Evolutionary conservation across 2,797 vertebrate species (phyloP).

Genomic region (Buceros bicornis): DNA sequence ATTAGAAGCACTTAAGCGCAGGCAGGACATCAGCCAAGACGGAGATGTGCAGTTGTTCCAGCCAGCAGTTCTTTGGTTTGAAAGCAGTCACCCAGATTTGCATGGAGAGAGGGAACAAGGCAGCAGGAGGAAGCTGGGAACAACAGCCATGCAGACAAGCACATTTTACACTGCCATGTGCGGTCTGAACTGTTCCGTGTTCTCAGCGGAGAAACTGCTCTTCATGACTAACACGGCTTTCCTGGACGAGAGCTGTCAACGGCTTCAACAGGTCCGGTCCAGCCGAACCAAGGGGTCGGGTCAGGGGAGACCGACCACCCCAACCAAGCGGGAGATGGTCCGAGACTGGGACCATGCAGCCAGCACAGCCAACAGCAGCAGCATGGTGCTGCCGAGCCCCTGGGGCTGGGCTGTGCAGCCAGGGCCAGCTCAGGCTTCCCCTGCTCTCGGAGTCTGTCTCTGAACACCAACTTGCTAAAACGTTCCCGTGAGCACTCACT

Average conservation of each 20-base stretch:
- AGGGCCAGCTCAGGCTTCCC: neutral
- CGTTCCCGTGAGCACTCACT: constrained; percentile 28
- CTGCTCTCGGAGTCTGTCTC: neutral
- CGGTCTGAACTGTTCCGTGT: neutral
- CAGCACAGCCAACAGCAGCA: neutral
- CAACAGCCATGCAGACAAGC: neutral
- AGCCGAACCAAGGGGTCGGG: neutral
- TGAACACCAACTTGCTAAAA: constrained; percentile 24
- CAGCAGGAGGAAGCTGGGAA: neutral
- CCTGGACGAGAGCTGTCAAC: constrained; percentile 2
- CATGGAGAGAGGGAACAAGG: neutral
- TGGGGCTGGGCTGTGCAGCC: neutral
- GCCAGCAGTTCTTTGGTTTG: neutral
- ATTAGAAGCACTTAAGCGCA: neutral
- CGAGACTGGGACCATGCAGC: neutral
- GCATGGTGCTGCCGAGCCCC: neutral
- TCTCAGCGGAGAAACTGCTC: constrained; percentile 5
- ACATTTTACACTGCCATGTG: neutral
- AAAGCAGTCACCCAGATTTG: neutral
- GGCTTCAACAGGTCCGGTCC: neutral
- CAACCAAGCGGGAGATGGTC: neutral
- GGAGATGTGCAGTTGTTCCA: accelerated
- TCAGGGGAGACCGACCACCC: neutral
- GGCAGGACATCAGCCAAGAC: neutral
- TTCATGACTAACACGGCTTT: constrained; percentile 17